Base-by-base conservation (phyloP, 2,888 invertebrate genomes). In the Trachelus tabidus region DNA sequence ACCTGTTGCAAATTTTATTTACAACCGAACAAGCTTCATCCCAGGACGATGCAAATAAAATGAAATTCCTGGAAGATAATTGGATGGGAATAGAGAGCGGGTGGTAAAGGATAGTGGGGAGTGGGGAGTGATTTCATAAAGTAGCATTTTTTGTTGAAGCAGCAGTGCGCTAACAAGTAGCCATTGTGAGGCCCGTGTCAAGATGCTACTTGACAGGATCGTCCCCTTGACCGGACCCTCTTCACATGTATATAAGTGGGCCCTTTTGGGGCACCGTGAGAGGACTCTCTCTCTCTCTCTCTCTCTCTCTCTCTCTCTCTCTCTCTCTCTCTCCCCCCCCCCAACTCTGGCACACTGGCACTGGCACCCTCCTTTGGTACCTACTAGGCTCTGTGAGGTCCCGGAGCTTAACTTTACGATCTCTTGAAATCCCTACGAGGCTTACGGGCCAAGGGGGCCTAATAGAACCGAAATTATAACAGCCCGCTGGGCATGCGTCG, bases 391-490 rank as follows among this genome's bases (percentile, higher is more conserved):
- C 85, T 86, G 87, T 87, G 88, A 86, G 88, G 89, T 89, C 87
- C 81, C 77, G 82, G 85, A 85, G 88, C 90, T 90, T 91, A 90
- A 90, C 90, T 90, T 90, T 90, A 90, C 90, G 88, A 90, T 90
- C 90, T 88, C 85, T 85, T 78, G 85, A 88, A 89, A 88, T 88
- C 88, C 87, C 87, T 86, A 82, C 85, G 82, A 85, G 83, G 87
- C 85, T 86, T 86, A 85, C 82, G 79, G 73, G 83, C 85, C 86
- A 82, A 85, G 81, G 81, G 81, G 83, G 85, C 40, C 88, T 89
- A 91, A 90, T 90, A 89, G 90, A 90, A 87, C 90, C 88, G 85
- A 90, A 90, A 91, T 91, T 90, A 90, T 90, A 90, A 91, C 91
- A 90, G 90, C 81, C 89, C 90, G 89, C 88, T 91, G 91, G 90